A percentile compares a stretch with the other conserved stretches of the same genome.
Conservation (phyloP, 2,888 invertebrate genomes). For the Apomyelois bistriatella region DNA sequence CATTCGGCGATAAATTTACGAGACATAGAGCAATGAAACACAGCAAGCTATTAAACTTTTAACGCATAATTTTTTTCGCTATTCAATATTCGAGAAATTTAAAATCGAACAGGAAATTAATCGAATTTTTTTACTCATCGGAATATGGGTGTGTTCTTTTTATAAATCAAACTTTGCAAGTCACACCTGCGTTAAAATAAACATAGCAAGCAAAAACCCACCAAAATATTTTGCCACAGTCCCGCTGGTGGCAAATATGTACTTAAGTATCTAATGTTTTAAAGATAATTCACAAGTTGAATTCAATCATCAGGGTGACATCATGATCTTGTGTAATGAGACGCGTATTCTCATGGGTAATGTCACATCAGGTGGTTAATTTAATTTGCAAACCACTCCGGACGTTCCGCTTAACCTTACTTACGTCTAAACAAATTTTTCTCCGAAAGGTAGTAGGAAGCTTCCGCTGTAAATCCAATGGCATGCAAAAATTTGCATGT, state of each 20-base stretch:
- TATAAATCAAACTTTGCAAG: not conserved
- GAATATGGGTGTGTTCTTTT: not conserved
- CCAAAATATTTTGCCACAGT: not conserved
- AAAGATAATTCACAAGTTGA: constrained; percentile 3
- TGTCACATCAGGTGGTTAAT: constrained; percentile 3
- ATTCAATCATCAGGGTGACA: constrained; percentile 8
- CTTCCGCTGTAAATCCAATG: not conserved
- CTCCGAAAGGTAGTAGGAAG: not conserved
- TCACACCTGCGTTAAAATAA: not conserved
- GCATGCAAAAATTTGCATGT: too few species aligned
- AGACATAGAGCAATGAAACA: too few species aligned
- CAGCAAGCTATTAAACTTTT: too few species aligned
- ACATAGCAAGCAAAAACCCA: not conserved
- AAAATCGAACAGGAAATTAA: too few species aligned
- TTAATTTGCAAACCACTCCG: constrained; percentile 14
- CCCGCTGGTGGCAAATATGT: not conserved
- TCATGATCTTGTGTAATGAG: constrained; percentile 2
- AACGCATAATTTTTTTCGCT: too few species aligned
- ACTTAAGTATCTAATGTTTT: not conserved
- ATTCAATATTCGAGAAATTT: not conserved
- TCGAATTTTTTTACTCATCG: not conserved
- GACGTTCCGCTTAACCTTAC: constrained; percentile 1
- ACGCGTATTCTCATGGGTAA: not conserved
- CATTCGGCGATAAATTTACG: too few species aligned
- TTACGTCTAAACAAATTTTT: not conserved